Evolutionary conservation across 1,140 invertebrate species (phyloP).

Genomic region (Drosophila subpulchrella): DNA sequence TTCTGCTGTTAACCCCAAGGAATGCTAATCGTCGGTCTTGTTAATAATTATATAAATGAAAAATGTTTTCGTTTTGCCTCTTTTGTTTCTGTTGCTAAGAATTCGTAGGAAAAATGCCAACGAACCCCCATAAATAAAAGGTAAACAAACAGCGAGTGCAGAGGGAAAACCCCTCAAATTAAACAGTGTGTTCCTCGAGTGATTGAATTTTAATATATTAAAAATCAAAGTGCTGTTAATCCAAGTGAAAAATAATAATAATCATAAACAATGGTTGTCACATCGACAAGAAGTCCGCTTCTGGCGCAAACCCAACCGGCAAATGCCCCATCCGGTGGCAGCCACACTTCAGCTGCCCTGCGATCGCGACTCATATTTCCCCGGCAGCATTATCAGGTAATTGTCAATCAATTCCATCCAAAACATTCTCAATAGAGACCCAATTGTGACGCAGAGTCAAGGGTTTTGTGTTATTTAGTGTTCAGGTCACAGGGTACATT

Average conservation of each 20-base stretch:
- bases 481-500: slow-evolving; percentile 54
- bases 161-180: slow-evolving; percentile 3
- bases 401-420: slow-evolving; percentile 13
- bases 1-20: slow-evolving; percentile 33
- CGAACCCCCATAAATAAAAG: slow-evolving; percentile 34
- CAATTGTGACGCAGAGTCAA: slow-evolving; percentile 13
- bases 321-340: slow-evolving; percentile 55
- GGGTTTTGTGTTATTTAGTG: slow-evolving; percentile 20
- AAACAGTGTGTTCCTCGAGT: slow-evolving; percentile 1
- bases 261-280: slow-evolving; percentile 64
- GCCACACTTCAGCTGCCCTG: slow-evolving; percentile 52
- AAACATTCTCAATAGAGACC: slow-evolving; percentile 1
- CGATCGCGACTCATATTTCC: slow-evolving; percentile 76
- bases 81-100: slow-evolving; percentile 18
- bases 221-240: slow-evolving; percentile 18
- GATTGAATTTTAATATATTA: slow-evolving; percentile 7
- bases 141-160: slow-evolving; percentile 34
- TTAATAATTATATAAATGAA: slow-evolving; percentile 51
- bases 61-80: slow-evolving; percentile 43
- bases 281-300: slow-evolving; percentile 69
- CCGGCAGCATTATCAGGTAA: slow-evolving; percentile 81
- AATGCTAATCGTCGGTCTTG: slow-evolving; percentile 45
- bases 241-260: background rate
- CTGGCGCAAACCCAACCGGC: slow-evolving; percentile 62
- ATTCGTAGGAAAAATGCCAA: slow-evolving; percentile 53